Evolutionary conservation across 2,888 invertebrate species (phyloP).

Genomic region (Microctonus brassicae): DNA sequence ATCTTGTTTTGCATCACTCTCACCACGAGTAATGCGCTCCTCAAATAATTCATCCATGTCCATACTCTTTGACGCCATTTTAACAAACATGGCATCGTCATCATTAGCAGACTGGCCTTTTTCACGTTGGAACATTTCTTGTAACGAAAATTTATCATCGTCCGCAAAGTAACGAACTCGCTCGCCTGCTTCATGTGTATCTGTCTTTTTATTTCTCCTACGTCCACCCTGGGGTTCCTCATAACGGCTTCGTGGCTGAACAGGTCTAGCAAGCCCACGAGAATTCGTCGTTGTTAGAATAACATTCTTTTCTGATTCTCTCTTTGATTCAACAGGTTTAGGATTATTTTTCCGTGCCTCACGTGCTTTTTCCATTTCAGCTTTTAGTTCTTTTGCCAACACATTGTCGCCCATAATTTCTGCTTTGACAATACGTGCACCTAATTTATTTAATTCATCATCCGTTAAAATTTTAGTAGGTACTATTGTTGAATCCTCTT

Average conservation of each 20-base stretch:
- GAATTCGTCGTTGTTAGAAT: slow-evolving; percentile 79
- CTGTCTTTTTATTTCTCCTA: slow-evolving; percentile 73
- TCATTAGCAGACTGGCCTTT: slow-evolving; percentile 85
- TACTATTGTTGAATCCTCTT: slow-evolving; percentile 22
- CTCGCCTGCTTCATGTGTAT: slow-evolving; percentile 80
- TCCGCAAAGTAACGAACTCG: slow-evolving; percentile 88
- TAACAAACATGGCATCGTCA: slow-evolving; percentile 84
- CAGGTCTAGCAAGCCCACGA: slow-evolving; percentile 77
- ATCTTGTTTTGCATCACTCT: slow-evolving; percentile 75
- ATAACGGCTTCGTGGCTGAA: slow-evolving; percentile 67
- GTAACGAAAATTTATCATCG: slow-evolving; percentile 88
- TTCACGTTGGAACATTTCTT: slow-evolving; percentile 87
- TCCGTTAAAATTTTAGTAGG: slow-evolving; percentile 72
- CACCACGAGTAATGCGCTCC: slow-evolving; percentile 80
- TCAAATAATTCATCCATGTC: slow-evolving; percentile 90
- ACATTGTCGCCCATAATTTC: slow-evolving; percentile 90
- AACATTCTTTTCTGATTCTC: slow-evolving; percentile 63
- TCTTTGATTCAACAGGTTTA: slow-evolving; percentile 29
- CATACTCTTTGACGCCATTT: slow-evolving; percentile 75
- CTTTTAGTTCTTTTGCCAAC: slow-evolving; percentile 79
- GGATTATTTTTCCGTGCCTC: slow-evolving; percentile 63
- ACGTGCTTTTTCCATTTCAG: slow-evolving; percentile 81
- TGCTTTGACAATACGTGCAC: slow-evolving; percentile 92
- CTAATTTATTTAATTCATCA: slow-evolving; percentile 90
- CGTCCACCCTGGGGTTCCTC: slow-evolving; percentile 66